Evolutionary conservation across 2,888 invertebrate species (phyloP), one percentile per base, ranked within the genome.

Genomic region (Agrenia bidenticulata): DNA sequence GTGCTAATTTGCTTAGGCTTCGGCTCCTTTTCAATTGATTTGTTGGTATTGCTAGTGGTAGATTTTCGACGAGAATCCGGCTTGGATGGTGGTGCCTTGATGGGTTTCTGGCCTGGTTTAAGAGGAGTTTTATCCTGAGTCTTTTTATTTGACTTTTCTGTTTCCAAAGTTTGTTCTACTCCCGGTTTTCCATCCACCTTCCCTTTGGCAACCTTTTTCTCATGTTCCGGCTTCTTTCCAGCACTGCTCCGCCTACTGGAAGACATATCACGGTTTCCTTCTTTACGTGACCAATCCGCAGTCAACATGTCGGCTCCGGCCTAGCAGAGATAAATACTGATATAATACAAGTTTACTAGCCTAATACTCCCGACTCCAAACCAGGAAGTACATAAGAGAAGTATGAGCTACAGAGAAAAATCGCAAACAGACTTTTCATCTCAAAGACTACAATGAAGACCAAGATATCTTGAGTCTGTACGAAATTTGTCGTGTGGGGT

Each of bases 271-370:
- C 51, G 21, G 15, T 21, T 51, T 51, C 23, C 51, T 51, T 51
- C 51, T 24, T 51, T 51, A 23, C 51, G 51, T 9, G 51, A 51
- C 57, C 57, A 57, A 5, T 57, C 57, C 5, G 57, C 57, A 19
- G 41, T 41, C 42, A 57, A 57, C 57, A 57, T 57, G n/a, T 57
- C 41, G 19, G 21, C 23, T 23, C 41, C 41, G 39, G 57, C 57
- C 57, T 57, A 57, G 9, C 42, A 57, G 21, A 57, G 15, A 39
- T 21, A 57, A n/a, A 41, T n/a, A 41, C 51, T 24, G 5, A 45
- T 17, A 45, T 11, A 15, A 45, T n/a, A 45, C 45, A 45, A 45
- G n/a, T n/a, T 19, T 45, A 11, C 5, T 11, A 32, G 32, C 32
- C 32, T 11, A 32, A 11, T 32, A 32, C 32, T 32, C 32, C 32